Evolutionary conservation across 1,140 invertebrate genomes (phyloP).

Genomic region (Trissolcus basalis): DNA sequence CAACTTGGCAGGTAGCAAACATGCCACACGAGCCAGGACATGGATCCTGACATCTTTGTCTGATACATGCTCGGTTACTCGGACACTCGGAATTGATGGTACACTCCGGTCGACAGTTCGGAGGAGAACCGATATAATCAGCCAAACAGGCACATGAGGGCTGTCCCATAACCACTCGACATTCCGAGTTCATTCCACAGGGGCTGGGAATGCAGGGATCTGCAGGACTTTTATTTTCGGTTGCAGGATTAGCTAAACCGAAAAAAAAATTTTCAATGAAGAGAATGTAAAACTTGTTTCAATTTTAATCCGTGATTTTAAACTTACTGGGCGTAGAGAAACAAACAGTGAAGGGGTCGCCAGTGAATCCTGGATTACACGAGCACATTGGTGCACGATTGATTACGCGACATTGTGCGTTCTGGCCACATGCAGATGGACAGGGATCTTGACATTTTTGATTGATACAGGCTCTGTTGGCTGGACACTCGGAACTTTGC

Average conservation of each 20-base stretch:
- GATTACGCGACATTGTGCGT: slow-evolving; percentile 79
- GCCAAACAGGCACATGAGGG: slow-evolving; percentile 81
- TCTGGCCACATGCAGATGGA: slow-evolving; percentile 81
- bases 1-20: slow-evolving; percentile 79
- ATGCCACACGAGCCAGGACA: slow-evolving; percentile 85
- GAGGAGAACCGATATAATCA: slow-evolving; percentile 82
- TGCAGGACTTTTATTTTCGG: slow-evolving; percentile 31
- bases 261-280: background rate
- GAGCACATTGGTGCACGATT: slow-evolving; percentile 81
- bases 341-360: slow-evolving; percentile 78
- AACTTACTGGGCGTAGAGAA: slow-evolving; percentile 63
- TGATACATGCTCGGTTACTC: slow-evolving; percentile 80
- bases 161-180: slow-evolving; percentile 78
- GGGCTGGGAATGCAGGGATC: slow-evolving; percentile 82
- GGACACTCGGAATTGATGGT: slow-evolving; percentile 81
- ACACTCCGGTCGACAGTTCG: slow-evolving; percentile 83
- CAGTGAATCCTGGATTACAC: slow-evolving; percentile 78
- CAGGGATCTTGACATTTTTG: slow-evolving; percentile 85
- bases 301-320: background rate
- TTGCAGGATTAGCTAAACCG: slow-evolving; percentile 29
- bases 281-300: background rate
- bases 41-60: slow-evolving; percentile 82
- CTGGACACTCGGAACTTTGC: slow-evolving; percentile 80
- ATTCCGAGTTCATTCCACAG: slow-evolving; percentile 83
- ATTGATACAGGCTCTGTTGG: slow-evolving; percentile 81